Base-by-base conservation (phyloP, 2,113 vertebrate genomes). In the Chlorocebus sabaeus region DNA sequence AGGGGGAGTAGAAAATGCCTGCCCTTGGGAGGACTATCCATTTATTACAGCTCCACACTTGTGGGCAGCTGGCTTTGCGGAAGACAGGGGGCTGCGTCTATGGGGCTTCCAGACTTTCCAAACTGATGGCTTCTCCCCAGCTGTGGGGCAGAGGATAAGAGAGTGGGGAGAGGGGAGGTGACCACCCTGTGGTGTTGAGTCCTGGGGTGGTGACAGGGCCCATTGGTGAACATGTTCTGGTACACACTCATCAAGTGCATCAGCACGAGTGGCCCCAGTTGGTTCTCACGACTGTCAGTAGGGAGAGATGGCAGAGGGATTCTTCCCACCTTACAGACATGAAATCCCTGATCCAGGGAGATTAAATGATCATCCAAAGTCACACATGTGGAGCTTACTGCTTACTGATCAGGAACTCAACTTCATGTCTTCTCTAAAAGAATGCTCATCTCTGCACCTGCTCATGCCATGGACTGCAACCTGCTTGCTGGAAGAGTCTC, bases 31-130 rank as follows among this genome's bases (percentile, higher is more conserved):
- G 96, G 95, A 57, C 89, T 95, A 97, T 98, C 98, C 97, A 97
- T 98, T 99, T 96, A 98, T 98, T 98, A 98, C 87, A 92, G 96
- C 90, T 87, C 97, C 96, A 93, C 98, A 97, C 90, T 95, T 87
- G 89, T 97, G 98, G 98, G 97, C 92, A 98, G 92, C 79, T 95
- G 83, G 81, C 96, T 98, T 97, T 35, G 8, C 23, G 64, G 1
- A 68, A 55, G 70, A 10, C 68, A 52, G 13, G 55, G 67, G 17
- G 59, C n/a, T 3, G 40, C 0, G 0, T 35, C 59, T 17, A 1
- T 4, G 1, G 32, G 32, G 55, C 68, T 43, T 50, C 75, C 11
- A 32, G 84, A 55, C 72, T 57, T 91, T 84, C 72, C n/a, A 14
- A 23, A 32, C 27, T 40, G 90, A 94, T 87, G 73, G 59, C 35